These are phyloP conservation scores for Antheraea assamensis DNA, from an alignment of 2,888 invertebrate species.

Conservation along the genomic window DNA sequence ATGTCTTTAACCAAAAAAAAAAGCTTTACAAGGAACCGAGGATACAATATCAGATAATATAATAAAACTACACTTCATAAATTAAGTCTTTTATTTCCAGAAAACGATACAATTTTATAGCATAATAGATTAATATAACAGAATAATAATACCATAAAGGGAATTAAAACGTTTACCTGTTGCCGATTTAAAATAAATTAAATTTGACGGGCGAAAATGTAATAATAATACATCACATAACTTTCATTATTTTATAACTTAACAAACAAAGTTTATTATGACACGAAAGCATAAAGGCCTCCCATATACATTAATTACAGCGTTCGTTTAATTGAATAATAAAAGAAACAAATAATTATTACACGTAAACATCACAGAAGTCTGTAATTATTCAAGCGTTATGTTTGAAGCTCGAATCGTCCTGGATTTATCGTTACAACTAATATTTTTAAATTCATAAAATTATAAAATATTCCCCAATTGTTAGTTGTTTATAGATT, in stretches of 20 bases:
- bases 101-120: slow-evolving; percentile 78
- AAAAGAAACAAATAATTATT: background rate
- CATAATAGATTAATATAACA: slow-evolving; percentile 74
- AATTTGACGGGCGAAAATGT: slow-evolving; percentile 43
- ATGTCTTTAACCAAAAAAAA: too few species aligned
- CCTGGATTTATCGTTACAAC: background rate
- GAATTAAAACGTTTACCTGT: slow-evolving; percentile 46
- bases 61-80: slow-evolving; percentile 49
- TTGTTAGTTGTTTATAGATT: background rate
- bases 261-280: slow-evolving; percentile 1
- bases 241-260: slow-evolving; percentile 7
- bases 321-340: background rate
- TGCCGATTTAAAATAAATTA: slow-evolving; percentile 51
- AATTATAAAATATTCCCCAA: background rate
- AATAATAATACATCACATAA: slow-evolving; percentile 37
- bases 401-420: background rate
- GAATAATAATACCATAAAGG: slow-evolving; percentile 68
- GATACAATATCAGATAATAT: slow-evolving; percentile 14
- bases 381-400: background rate
- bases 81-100: slow-evolving; percentile 80
- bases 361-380: background rate
- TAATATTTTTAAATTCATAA: background rate
- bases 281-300: slow-evolving; percentile 1
- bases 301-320: background rate
- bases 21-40: background rate